Conservation (phyloP, 2,113 vertebrate species). For the Nipponia nippon region DNA sequence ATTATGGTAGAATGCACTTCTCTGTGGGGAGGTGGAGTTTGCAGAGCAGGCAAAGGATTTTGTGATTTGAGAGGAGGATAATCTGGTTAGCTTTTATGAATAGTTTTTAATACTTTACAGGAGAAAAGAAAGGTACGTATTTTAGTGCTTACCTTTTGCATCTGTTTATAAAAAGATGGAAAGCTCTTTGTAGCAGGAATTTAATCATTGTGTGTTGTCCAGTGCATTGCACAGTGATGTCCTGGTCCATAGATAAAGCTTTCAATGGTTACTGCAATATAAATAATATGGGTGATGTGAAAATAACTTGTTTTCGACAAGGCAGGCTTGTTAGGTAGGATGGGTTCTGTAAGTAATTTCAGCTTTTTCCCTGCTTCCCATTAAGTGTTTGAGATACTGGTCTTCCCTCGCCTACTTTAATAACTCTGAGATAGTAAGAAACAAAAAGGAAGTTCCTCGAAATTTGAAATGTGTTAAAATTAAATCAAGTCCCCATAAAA, state of each 20-base stretch:
- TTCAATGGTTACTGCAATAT: background rate
- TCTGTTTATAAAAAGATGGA: background rate
- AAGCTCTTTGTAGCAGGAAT: background rate
- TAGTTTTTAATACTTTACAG: background rate
- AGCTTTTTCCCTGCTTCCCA: background rate
- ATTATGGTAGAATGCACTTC: background rate
- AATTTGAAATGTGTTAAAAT: background rate
- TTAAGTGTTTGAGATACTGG: background rate
- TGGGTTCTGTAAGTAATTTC: background rate
- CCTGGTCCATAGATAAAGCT: background rate
- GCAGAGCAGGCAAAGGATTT: background rate
- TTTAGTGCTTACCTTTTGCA: background rate
- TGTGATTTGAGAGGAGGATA: background rate
- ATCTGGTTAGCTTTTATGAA: background rate
- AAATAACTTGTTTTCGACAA: background rate
- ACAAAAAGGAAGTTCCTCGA: background rate
- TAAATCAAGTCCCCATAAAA: background rate
- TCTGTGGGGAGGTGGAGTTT: background rate
- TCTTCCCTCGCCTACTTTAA: background rate
- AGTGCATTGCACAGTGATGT: fast-evolving
- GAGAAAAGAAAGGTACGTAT: background rate
- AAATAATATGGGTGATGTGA: background rate
- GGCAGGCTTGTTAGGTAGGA: background rate
- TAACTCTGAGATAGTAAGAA: background rate
- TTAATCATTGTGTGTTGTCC: background rate